Conservation (phyloP, 1,140 invertebrate species). For the Heliconius hewitsoni region DNA sequence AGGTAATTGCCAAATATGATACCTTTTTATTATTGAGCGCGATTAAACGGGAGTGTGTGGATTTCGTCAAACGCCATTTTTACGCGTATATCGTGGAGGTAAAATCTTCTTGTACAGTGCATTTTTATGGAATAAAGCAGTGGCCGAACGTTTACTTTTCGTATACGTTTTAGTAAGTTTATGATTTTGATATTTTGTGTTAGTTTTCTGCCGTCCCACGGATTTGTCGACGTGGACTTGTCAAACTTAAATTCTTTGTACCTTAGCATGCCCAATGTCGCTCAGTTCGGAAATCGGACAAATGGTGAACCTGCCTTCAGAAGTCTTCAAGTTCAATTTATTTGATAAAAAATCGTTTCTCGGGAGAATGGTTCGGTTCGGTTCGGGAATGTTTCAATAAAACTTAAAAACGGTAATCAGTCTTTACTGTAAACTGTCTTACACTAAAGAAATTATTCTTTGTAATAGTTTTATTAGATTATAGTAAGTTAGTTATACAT, state of each 20-base stretch:
- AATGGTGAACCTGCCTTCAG: too few species aligned
- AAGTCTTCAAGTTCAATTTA: too few species aligned
- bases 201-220: not conserved
- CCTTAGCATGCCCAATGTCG: not conserved
- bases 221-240: not conserved
- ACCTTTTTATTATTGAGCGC: not conserved
- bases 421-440: too few species aligned
- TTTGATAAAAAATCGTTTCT: too few species aligned
- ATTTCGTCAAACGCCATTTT: not conserved
- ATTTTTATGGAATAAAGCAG: not conserved
- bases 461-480: too few species aligned
- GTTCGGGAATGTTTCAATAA: too few species aligned
- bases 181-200: not conserved
- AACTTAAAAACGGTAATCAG: too few species aligned
- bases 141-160: not conserved
- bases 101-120: not conserved
- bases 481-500: too few species aligned
- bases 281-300: not conserved
- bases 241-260: not conserved
- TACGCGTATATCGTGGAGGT: not conserved
- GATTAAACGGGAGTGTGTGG: slow-evolving; percentile 13
- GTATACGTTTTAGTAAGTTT: not conserved
- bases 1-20: not conserved
- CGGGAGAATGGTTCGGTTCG: too few species aligned
- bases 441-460: too few species aligned